These are phyloP conservation scores for Aplocera efformata DNA, from an alignment of 2,888 invertebrate genomes.

Conservation along the genomic window DNA sequence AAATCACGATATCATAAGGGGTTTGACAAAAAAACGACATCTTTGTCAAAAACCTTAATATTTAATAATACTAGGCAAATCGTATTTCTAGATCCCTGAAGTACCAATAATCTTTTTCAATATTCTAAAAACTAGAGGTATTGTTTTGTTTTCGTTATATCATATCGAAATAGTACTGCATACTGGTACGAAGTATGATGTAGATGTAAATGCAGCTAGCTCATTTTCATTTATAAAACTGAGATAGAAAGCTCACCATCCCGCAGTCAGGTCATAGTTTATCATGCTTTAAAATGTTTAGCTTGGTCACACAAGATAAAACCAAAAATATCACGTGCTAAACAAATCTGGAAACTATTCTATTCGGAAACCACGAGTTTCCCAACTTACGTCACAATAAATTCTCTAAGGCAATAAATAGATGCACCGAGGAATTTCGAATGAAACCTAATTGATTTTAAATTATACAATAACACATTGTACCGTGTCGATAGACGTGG, in stretches of 20 bases:
- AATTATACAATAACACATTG: conserved; percentile 50
- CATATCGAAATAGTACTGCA: too few species aligned
- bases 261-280: conserved; percentile 6
- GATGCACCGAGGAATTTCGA: conserved; percentile 41
- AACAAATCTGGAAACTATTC: conserved; percentile 14
- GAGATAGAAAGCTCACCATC: conserved; percentile 3
- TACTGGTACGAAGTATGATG: too few species aligned
- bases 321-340: conserved; percentile 17
- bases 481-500: conserved; percentile 42
- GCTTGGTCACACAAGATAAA: conserved; percentile 6
- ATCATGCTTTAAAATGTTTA: conserved; percentile 5
- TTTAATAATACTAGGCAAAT: too few species aligned
- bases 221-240: too few species aligned
- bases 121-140: too few species aligned
- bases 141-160: too few species aligned
- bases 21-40: too few species aligned
- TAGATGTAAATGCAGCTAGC: too few species aligned
- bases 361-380: conserved; percentile 20
- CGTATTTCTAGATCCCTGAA: too few species aligned
- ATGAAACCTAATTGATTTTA: conserved; percentile 51
- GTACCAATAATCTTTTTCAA: too few species aligned
- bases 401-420: conserved; percentile 29
- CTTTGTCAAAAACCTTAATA: too few species aligned
- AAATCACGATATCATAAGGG: too few species aligned
- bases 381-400: conserved; percentile 28